A percentile compares a stretch with the other conserved stretches of the same genome.
Conservation (phyloP, 2,888 invertebrate species). For the Cepaea hortensis region DNA sequence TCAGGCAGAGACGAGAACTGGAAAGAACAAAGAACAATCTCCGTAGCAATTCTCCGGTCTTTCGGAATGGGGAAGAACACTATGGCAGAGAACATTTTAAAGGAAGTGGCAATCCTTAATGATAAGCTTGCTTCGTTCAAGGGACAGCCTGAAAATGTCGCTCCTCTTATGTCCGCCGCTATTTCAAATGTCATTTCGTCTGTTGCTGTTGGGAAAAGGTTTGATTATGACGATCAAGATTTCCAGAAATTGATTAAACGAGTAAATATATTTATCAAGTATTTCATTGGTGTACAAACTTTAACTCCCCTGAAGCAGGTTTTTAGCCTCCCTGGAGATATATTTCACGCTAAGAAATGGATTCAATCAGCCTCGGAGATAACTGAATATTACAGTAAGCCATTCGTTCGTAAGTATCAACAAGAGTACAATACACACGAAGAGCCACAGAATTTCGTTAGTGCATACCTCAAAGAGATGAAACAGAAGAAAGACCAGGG, state of each 20-base stretch:
- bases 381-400: background rate
- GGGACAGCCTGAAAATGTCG: background rate
- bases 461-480: constrained; percentile 15
- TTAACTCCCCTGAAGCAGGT: background rate
- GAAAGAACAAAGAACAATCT: constrained; percentile 42
- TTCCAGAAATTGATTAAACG: background rate
- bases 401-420: background rate
- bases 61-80: constrained; percentile 47
- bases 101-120: constrained; percentile 25
- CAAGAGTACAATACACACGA: background rate
- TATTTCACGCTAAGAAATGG: constrained; percentile 16
- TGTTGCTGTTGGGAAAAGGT: constrained; percentile 20
- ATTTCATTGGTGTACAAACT: background rate
- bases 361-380: background rate
- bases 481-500: background rate
- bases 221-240: constrained; percentile 27
- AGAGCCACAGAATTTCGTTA: constrained; percentile 29
- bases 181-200: constrained; percentile 30
- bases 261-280: background rate
- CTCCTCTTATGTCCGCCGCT: background rate
- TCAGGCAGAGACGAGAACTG: constrained; percentile 23
- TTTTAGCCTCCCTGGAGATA: constrained; percentile 9
- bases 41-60: constrained; percentile 34
- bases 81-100: constrained; percentile 38
- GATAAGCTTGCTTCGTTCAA: background rate